These are phyloP conservation scores for Microtus montanus DNA, from an alignment of 2,113 vertebrate genomes.

Conservation along the genomic window DNA sequence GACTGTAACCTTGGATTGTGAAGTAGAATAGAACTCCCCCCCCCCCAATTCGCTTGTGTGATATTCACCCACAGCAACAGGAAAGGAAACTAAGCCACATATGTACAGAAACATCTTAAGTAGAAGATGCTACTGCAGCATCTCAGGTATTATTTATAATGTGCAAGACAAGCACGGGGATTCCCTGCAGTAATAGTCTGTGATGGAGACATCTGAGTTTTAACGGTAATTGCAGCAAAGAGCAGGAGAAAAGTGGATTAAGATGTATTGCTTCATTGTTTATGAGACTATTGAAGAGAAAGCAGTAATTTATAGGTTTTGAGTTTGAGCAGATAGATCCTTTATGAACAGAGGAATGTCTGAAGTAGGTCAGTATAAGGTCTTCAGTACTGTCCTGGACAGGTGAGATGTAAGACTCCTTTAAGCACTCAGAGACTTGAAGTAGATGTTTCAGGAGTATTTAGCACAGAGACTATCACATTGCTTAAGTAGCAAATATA, in stretches of 20 bases:
- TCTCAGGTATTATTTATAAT: background rate
- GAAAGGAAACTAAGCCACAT: background rate
- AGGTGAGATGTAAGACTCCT: background rate
- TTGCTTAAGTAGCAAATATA: background rate
- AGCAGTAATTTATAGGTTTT: background rate
- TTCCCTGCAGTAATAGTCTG: fast-evolving
- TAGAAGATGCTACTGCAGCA: background rate
- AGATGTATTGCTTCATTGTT: background rate
- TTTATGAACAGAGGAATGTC: background rate
- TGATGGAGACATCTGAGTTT: background rate
- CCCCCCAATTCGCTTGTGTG: background rate
- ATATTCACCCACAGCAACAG: background rate
- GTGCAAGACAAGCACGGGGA: background rate
- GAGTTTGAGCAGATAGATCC: background rate
- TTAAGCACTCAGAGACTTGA: background rate
- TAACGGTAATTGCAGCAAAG: background rate
- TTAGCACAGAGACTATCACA: background rate
- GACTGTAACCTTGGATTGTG: background rate
- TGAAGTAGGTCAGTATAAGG: too few relatives aligned
- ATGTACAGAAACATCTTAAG: background rate
- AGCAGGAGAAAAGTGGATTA: background rate
- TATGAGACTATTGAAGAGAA: background rate
- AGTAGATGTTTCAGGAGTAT: background rate
- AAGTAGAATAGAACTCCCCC: background rate
- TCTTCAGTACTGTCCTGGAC: background rate